Evolutionary conservation across 2,888 invertebrate species (phyloP).

Genomic region (Coleophora deauratella): DNA sequence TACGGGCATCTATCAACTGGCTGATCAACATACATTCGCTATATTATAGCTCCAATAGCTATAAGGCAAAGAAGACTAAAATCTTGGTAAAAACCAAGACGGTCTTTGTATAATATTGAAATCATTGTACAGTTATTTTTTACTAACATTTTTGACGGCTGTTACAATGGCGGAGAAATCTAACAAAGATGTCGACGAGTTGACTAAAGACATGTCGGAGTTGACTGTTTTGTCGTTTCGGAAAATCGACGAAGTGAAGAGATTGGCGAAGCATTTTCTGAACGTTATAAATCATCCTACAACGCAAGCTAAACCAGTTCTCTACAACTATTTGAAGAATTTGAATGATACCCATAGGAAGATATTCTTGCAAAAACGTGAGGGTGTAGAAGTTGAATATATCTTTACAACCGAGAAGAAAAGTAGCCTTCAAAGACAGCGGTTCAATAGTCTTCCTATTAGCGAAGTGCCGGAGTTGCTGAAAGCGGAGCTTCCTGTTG

Average conservation of each 20-base stretch:
- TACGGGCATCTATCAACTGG: conserved; percentile 34
- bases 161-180: conserved; percentile 19
- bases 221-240: conserved; percentile 55
- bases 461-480: conserved; percentile 61
- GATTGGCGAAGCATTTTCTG: conserved; percentile 50
- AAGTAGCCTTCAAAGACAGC: conserved; percentile 54
- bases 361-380: conserved; percentile 49
- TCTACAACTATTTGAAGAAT: conserved; percentile 42
- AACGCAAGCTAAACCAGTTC: conserved; percentile 36
- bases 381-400: conserved; percentile 58
- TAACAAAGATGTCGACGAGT: conserved; percentile 25
- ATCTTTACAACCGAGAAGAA: conserved; percentile 66
- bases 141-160: conserved; percentile 20
- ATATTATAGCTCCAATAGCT: conserved; percentile 20
- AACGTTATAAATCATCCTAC: conserved; percentile 47
- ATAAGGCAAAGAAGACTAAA: conserved; percentile 20
- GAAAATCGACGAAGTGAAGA: conserved; percentile 52
- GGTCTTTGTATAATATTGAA: conserved; percentile 21
- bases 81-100: conserved; percentile 25
- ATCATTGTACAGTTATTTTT: conserved; percentile 31
- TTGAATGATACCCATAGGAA: conserved; percentile 46
- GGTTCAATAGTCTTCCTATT: conserved; percentile 62
- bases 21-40: conserved; percentile 19
- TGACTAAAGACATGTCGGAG: conserved; percentile 37
- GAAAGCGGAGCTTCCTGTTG: conserved; percentile 47